Conservation (phyloP, 2,113 vertebrate genomes). For the Laterallus jamaicensis region DNA sequence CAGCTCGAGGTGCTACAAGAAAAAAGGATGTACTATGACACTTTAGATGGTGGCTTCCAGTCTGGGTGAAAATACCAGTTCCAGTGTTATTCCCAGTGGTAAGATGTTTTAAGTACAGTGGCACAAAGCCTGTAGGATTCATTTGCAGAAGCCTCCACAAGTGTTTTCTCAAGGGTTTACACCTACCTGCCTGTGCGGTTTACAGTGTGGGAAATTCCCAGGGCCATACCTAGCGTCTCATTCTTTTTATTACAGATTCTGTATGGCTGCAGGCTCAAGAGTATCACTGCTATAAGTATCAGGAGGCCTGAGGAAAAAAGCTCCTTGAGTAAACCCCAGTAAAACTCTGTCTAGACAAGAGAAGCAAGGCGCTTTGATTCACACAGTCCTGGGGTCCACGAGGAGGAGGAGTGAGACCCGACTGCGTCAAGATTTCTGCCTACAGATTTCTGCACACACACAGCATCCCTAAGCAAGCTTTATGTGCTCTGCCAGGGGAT, state of each 20-base stretch:
- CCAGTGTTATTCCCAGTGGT: not conserved
- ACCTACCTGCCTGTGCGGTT: not conserved
- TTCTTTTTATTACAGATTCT: constrained; percentile 13
- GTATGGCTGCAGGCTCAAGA: constrained; percentile 8
- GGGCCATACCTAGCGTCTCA: not conserved
- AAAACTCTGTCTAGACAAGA: not conserved
- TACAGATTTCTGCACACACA: not conserved
- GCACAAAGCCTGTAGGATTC: constrained; percentile 23
- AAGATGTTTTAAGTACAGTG: not conserved
- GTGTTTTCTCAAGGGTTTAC: constrained; percentile 25
- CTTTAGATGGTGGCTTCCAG: not conserved
- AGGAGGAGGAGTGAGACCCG: not conserved
- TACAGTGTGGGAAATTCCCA: constrained; percentile 25
- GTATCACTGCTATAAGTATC: not conserved
- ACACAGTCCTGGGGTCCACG: not conserved
- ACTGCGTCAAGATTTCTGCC: not conserved
- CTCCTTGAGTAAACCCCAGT: not conserved
- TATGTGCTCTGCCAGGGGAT: not conserved
- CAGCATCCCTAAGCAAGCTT: not conserved
- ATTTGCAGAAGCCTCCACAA: constrained; percentile 2
- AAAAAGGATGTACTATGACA: not conserved
- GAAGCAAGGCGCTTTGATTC: not conserved
- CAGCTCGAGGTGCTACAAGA: not conserved
- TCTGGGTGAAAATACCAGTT: not conserved
- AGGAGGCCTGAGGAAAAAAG: constrained; percentile 21